Evolutionary conservation across 2,888 invertebrate species (phyloP), one percentile per base, ranked within the genome.

Genomic region (Muscina levida): DNA sequence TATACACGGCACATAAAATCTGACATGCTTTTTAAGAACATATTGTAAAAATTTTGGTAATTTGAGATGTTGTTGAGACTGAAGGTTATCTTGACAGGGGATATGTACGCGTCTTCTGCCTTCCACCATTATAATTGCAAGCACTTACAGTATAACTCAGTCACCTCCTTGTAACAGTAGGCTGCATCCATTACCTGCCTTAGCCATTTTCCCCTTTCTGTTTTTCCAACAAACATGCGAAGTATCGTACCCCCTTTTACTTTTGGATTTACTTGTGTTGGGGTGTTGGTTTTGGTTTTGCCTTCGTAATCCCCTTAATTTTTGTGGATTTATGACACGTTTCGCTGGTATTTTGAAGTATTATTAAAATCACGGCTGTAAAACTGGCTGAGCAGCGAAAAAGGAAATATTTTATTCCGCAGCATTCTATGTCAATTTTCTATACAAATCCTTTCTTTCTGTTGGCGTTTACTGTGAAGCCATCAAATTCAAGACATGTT

Each of bases 401-500:
- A 62, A 72, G 46, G 68, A 68, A 79, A 72, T 46, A 66, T 46
- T 65, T 51, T 59, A 46, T 37, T 79, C 59, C 65, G 39, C n/a
- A 26, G 65, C 72, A 65, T 76, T 57, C 22, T 59, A 5, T 37
- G 19, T 37, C 68, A 42, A n/a, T 76, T 59, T 80, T 76, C 65
- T 76, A 65, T 65, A 76, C 70, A 76, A 72, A 72, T 68, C 57
- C 26, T 75, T 75, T 65, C 56, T 56, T 48, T 66, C 10, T 57
- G 17, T 44, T 59, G 39, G 37, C 24, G 4, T 31, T 48, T 17
- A 59, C n/a, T 70, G 17, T 24, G 6, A 46, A 17, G 31, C 37
- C 59, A 59, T 19, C 59, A 67, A 72, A 80, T 65, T 70, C 79
- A 57, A 80, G 72, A 76, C 76, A 80, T 73, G 79, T 70, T 80